These are phyloP conservation scores for Chrysopilus asiliformis DNA, from an alignment of 2,888 invertebrate genomes.

Conservation along the genomic window DNA sequence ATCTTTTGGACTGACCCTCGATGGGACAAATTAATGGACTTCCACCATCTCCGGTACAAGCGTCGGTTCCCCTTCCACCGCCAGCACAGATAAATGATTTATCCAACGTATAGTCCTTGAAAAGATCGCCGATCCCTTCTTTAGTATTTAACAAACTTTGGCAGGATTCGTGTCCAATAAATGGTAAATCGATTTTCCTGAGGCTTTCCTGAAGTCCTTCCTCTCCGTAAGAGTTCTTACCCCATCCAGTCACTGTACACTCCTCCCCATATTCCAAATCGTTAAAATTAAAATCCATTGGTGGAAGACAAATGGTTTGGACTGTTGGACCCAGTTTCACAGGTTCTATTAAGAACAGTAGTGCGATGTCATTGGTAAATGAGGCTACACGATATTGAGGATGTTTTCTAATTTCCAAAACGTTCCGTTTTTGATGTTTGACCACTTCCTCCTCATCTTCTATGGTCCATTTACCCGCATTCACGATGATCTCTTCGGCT, in stretches of 20 bases:
- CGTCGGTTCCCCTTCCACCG: conserved; percentile 58
- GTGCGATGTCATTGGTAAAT: conserved; percentile 59
- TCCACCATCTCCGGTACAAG: conserved; percentile 74
- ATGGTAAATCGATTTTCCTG: too few relatives aligned
- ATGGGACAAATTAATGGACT: conserved; percentile 59
- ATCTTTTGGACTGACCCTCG: conserved; percentile 37
- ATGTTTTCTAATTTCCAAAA: conserved; percentile 44
- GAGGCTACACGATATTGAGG: conserved; percentile 48
- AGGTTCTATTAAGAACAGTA: conserved; percentile 49
- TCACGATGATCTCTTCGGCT: conserved; percentile 32
- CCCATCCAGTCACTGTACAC: conserved; percentile 33
- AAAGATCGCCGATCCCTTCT: too few relatives aligned
- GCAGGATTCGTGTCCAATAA: too few relatives aligned
- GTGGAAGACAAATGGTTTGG: conserved; percentile 53
- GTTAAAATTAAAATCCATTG: conserved; percentile 35
- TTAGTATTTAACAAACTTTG: too few relatives aligned
- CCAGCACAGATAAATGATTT: conserved; percentile 77
- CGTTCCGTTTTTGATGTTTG: conserved; percentile 55
- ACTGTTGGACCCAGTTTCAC: conserved; percentile 54
- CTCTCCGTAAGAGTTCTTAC: conserved; percentile 29
- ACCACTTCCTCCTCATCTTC: conserved; percentile 54
- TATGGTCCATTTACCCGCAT: conserved; percentile 75
- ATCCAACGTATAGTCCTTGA: too few relatives aligned
- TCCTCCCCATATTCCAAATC: conserved; percentile 52
- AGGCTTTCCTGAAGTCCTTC: too few relatives aligned